phyloP scores from a whole-genome alignment of 64 coral and sea anemone species.

The Anthopleura sola region DNA sequence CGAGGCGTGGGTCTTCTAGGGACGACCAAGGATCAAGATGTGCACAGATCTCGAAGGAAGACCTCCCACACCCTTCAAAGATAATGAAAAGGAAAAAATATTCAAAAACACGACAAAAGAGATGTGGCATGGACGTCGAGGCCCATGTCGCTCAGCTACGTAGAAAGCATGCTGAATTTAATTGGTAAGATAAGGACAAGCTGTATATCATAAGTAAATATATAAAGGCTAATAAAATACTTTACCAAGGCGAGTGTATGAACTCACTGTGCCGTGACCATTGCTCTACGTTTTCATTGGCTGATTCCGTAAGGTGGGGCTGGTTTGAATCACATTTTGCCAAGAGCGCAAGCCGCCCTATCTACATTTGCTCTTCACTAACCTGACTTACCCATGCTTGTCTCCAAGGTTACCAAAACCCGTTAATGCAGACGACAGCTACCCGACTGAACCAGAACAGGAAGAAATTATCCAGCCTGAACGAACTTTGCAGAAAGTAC shows the following conservation, averaged over 20 bases:
- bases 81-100: slow-evolving; percentile 34
- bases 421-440: neutral
- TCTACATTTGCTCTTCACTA: neutral
- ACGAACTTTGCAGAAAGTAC: slow-evolving; percentile 7
- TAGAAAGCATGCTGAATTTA: slow-evolving; percentile 56
- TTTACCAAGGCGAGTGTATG: too few relatives aligned
- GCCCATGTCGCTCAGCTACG: slow-evolving; percentile 48
- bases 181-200: slow-evolving; percentile 36
- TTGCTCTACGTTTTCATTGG: too few relatives aligned
- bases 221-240: too few relatives aligned
- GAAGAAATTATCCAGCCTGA: neutral
- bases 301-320: too few relatives aligned
- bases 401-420: neutral
- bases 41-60: neutral
- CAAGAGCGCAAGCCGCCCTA: too few relatives aligned
- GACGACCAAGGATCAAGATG: neutral
- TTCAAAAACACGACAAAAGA: neutral
- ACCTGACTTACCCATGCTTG: neutral
- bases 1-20: neutral
- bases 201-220: too few relatives aligned
- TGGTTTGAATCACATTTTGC: too few relatives aligned
- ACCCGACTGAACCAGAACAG: neutral
- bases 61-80: slow-evolving; percentile 54
- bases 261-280: too few relatives aligned
- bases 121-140: slow-evolving; percentile 37